Base-by-base conservation (phyloP, 1,140 invertebrate species). In the Manduca sexta region DNA sequence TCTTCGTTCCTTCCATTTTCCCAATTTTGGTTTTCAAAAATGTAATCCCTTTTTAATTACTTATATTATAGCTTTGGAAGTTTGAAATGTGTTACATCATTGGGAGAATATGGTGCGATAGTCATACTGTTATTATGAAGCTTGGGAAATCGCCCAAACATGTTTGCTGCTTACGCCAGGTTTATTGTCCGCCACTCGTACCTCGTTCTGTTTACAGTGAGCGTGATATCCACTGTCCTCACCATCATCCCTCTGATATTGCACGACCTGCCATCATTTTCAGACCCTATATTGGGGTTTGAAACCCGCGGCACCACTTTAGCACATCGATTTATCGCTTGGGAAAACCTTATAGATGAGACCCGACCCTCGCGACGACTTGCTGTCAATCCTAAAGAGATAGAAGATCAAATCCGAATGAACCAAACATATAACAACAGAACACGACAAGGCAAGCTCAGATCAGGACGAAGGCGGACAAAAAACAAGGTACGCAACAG, bases 281-380 rank as follows among this genome's bases (percentile, higher is more conserved):
- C 90, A 35, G 93, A 95, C 72, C 94, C 94, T 15, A 89, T 92
- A 58, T 80, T 93, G 77, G 96, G 96, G 7, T 98, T 97, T 86
- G 94, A 97, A 83, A 93, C 95, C n/a, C 88, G 95, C 60, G 95
- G 95, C 12, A 97, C 95, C 8, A 81, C 88, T 37, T 88, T 97
- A 66, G 90, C 93, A 12, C 88, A 94, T 68, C 88, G 94, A 41
- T 78, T 94, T 45, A 92, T 92, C 44, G 90, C 95, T 15, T 97
- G 94, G 93, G 88, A 92, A 67, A 96, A 96, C 86, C 89, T 97
- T 33, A 85, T 93, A 38, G 91, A 94, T 64, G 91, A 93, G 61
- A 92, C 91, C 5, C 88, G 88, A 65, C 88, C 90, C 37, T 91
- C 90, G 37, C 92, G 91, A 34, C 84, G 87, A 6, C 87, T 96